Evolutionary conservation across 1,140 invertebrate genomes (phyloP).

Genomic region (Drosophila truncata): DNA sequence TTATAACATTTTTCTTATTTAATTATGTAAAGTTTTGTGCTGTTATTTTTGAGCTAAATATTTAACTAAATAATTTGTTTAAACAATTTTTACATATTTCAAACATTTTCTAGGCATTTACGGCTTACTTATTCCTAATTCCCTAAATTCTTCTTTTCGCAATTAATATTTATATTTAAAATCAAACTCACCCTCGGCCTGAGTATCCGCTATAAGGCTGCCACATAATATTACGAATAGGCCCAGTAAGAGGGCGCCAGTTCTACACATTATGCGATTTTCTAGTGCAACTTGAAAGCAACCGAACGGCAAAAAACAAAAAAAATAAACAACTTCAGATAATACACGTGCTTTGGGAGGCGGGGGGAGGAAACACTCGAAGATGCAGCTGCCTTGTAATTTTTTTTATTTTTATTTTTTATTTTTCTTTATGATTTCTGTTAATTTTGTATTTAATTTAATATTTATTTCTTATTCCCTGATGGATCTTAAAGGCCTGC

Average conservation of each 20-base stretch:
- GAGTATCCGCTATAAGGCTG: constrained; percentile 53
- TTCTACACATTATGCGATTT: constrained; percentile 59
- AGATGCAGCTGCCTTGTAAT: constrained; percentile 12
- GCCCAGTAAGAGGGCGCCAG: constrained; percentile 49
- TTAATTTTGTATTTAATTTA: neutral
- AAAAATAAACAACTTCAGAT: constrained; percentile 24
- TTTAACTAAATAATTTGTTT: neutral
- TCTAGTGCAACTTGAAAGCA: constrained; percentile 15
- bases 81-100: no score
- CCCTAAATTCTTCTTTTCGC: neutral
- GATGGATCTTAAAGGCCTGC: neutral
- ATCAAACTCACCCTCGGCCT: constrained; percentile 56
- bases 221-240: constrained; percentile 51
- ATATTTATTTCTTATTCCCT: neutral
- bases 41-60: neutral
- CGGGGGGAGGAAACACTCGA: neutral
- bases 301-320: constrained; percentile 28
- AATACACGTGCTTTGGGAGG: constrained; percentile 11
- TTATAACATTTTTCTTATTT: neutral
- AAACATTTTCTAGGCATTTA: neutral
- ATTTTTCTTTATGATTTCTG: neutral
- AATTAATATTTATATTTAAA: neutral
- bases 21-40: neutral
- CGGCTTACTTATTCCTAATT: neutral
- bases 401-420: constrained; percentile 2